Percentiles rank a stretch among this genome's conserved stretches.
phyloP scores from a whole-genome alignment of 2,113 vertebrate genomes.

The Phainopepla nitens region DNA sequence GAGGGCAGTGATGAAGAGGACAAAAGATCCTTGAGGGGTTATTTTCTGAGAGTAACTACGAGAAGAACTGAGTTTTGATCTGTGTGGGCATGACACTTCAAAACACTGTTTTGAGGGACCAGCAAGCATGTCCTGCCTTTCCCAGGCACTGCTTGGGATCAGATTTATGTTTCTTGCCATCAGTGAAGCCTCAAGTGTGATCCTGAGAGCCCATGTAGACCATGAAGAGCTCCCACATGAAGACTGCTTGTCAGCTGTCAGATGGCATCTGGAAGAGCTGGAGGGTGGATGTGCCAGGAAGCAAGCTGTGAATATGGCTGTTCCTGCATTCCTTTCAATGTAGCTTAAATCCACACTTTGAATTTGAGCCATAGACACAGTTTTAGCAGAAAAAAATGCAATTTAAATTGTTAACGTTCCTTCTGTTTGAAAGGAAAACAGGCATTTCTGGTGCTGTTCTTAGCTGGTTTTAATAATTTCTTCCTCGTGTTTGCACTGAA shows the following conservation, averaged over 20 bases:
- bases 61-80: not conserved
- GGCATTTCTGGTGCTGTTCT: not conserved
- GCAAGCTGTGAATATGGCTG: not conserved
- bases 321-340: not conserved
- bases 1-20: not conserved
- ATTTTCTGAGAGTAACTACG: not conserved
- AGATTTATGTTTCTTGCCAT: not conserved
- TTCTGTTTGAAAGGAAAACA: not conserved
- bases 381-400: not conserved
- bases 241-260: not conserved
- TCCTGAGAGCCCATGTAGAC: not conserved
- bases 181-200: not conserved
- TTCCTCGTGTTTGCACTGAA: not conserved
- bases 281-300: not conserved
- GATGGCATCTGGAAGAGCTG: not conserved
- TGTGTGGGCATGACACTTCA: not conserved
- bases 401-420: not conserved
- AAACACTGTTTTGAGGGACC: not conserved
- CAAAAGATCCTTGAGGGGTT: not conserved
- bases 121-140: not conserved
- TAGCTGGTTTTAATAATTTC: not conserved
- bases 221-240: not conserved
- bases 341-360: not conserved
- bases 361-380: not conserved
- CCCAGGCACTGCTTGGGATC: not conserved